Evolutionary conservation across 2,113 vertebrate species (phyloP).

Genomic region (Ailuropoda melanoleuca): DNA sequence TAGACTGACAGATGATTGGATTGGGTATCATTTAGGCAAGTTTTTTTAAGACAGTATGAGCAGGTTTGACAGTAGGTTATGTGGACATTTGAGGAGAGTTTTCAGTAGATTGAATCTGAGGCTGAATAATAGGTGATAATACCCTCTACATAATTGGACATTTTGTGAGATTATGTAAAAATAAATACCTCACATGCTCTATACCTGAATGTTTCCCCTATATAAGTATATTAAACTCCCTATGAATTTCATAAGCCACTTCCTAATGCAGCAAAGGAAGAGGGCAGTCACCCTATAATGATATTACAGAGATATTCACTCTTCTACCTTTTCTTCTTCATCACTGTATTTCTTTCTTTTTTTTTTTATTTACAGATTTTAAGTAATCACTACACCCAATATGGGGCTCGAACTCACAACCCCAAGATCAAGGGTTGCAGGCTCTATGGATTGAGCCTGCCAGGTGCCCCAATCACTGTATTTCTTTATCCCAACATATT

Average conservation of each 20-base stretch:
- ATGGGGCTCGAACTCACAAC: neutral
- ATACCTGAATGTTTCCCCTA: neutral
- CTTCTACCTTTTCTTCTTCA: neutral
- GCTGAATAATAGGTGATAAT: neutral
- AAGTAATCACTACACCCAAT: neutral
- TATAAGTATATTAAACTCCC: neutral
- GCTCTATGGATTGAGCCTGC: neutral
- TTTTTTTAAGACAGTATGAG: neutral
- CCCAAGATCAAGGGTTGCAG: neutral
- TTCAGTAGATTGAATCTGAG: neutral
- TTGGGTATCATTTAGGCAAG: neutral
- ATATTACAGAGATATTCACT: neutral
- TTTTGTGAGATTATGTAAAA: constrained; percentile 16
- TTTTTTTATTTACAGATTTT: neutral
- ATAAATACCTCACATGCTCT: neutral
- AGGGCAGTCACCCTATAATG: neutral
- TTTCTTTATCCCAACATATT: neutral
- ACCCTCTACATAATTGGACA: neutral
- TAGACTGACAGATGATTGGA: neutral
- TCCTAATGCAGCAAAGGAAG: neutral
- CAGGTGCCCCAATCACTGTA: neutral
- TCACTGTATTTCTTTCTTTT: neutral
- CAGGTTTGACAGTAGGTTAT: neutral
- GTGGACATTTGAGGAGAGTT: neutral
- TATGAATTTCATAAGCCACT: neutral